Conservation (phyloP, 2,113 vertebrate genomes). For the Jacana jacana region DNA sequence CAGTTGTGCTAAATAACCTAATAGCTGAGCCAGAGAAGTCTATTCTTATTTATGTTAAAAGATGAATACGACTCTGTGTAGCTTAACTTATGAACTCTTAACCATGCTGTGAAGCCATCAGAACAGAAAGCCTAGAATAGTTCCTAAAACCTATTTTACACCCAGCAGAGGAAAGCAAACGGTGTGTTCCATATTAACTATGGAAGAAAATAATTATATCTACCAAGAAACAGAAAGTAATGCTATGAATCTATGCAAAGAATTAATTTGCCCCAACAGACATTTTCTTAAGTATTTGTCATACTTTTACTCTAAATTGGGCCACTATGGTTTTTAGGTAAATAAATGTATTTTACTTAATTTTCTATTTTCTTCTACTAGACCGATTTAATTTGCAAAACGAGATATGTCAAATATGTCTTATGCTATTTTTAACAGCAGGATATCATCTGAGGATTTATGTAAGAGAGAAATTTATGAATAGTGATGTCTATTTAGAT, state of each 20-base stretch:
- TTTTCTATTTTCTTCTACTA: conserved; percentile 10
- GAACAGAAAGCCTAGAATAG: not conserved
- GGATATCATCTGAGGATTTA: conserved; percentile 50
- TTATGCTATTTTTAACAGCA: conserved; percentile 24
- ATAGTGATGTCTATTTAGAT: conserved; percentile 36
- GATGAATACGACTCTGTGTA: not conserved
- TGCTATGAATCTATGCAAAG: not conserved
- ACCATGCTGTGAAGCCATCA: not conserved
- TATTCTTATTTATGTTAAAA: conserved; percentile 23
- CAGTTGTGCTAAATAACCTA: not conserved
- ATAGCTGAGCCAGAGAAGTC: conserved; percentile 2
- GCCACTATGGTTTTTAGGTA: not conserved
- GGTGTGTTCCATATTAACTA: not conserved
- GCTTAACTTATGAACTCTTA: conserved; percentile 14
- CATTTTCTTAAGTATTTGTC: not conserved
- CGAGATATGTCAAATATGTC: not conserved
- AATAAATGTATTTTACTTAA: not conserved
- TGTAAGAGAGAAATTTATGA: conserved; percentile 51
- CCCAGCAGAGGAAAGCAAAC: not conserved
- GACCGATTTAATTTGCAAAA: conserved; percentile 36
- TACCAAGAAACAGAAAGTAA: not conserved
- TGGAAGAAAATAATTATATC: not conserved
- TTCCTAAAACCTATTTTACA: not conserved
- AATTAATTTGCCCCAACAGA: not conserved
- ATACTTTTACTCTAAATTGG: not conserved